phyloP scores from a whole-genome alignment of 1,140 invertebrate genomes.

The Trigoniulus corallinus region DNA sequence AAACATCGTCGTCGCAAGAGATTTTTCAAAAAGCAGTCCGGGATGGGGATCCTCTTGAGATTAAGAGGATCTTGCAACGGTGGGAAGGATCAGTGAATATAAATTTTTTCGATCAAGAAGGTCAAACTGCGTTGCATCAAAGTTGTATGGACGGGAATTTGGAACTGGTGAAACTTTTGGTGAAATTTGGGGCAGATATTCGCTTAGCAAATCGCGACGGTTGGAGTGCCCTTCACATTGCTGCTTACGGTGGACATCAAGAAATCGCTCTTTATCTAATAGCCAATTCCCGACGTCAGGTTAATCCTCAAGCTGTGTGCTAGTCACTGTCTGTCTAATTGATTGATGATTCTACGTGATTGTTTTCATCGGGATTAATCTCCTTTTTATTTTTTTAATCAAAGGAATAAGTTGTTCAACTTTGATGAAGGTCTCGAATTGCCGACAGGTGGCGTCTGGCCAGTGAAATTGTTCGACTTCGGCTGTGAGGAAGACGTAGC shows the following conservation, averaged over 20 bases:
- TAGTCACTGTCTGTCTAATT: not conserved
- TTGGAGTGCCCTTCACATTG: constrained; percentile 35
- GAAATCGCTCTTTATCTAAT: constrained; percentile 29
- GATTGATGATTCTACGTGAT: not conserved
- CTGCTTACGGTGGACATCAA: constrained; percentile 30
- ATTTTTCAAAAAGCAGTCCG: constrained; percentile 25
- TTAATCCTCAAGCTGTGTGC: too few relatives aligned
- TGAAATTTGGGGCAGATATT: constrained; percentile 33
- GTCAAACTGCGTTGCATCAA: constrained; percentile 33
- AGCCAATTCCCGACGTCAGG: constrained; percentile 2
- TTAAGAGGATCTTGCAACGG: constrained; percentile 24
- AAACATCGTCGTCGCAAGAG: constrained; percentile 19
- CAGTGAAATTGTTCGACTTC: too few relatives aligned
- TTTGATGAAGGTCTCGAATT: too few relatives aligned
- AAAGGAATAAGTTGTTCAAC: too few relatives aligned
- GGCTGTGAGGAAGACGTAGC: too few relatives aligned
- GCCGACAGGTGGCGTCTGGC: too few relatives aligned
- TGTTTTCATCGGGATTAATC: too few relatives aligned
- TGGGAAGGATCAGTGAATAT: constrained; percentile 27
- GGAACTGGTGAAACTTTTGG: constrained; percentile 32
- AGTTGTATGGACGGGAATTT: constrained; percentile 32
- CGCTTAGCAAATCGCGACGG: constrained; percentile 31
- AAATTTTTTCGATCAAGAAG: constrained; percentile 30
- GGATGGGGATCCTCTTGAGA: constrained; percentile 24
- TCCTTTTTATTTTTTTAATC: too few relatives aligned